phyloP scores from a whole-genome alignment of 2,888 invertebrate species.

The Coelinius sp. region DNA sequence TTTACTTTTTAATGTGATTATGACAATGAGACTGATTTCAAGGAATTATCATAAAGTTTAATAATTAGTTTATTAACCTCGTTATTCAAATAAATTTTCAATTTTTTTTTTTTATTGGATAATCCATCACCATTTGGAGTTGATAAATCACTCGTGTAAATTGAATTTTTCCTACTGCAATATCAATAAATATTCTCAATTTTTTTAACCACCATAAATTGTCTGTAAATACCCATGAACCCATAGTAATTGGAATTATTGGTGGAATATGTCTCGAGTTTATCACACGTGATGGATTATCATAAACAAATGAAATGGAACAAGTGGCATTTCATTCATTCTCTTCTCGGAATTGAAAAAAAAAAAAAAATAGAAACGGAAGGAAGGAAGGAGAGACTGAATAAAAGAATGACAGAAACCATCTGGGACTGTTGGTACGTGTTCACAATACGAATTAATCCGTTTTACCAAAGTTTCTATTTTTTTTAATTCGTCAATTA shows the following conservation, averaged over 20 bases:
- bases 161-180: constrained; percentile 2
- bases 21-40: not conserved
- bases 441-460: not conserved
- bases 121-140: not conserved
- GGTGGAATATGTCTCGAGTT: not conserved
- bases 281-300: not conserved
- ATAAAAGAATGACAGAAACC: constrained; percentile 6
- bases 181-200: constrained; percentile 3
- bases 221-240: not conserved
- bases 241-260: constrained; percentile 7
- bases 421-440: constrained; percentile 8
- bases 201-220: constrained; percentile 5
- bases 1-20: not conserved
- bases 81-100: not conserved
- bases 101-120: not conserved
- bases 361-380: not conserved
- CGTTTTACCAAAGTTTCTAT: not conserved
- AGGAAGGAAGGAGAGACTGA: constrained; percentile 13
- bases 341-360: not conserved
- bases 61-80: not conserved
- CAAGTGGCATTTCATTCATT: constrained; percentile 12
- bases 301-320: not conserved
- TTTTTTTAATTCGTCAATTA: constrained; percentile 11
- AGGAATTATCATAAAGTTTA: not conserved
- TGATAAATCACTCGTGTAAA: not conserved